Conservation (phyloP, 2,888 invertebrate species). For the Pherbina coryleti region DNA sequence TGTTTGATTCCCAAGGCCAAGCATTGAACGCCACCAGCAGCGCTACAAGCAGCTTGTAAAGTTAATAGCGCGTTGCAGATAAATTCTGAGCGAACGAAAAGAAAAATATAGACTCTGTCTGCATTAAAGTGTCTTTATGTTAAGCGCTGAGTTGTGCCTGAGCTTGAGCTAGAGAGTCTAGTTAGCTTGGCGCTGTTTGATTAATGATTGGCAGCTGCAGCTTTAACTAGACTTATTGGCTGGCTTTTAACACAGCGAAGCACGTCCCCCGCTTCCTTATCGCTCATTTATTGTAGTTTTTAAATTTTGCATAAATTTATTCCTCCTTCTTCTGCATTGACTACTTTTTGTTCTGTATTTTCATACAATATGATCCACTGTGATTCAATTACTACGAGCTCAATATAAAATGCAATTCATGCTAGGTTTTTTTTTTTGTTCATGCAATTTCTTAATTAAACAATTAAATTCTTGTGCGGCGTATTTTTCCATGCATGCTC, state of each 20-base stretch:
- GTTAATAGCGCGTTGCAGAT: constrained; percentile 33
- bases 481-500: neutral
- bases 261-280: neutral
- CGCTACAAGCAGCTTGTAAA: constrained; percentile 18
- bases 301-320: neutral
- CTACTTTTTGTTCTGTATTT: neutral
- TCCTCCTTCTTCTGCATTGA: neutral
- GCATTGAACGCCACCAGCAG: constrained; percentile 16
- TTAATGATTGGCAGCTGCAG: constrained; percentile 30
- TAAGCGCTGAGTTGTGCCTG: neutral
- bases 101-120: neutral
- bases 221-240: constrained; percentile 18
- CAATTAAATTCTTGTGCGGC: constrained; percentile 6
- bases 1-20: constrained; percentile 26
- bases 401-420: neutral
- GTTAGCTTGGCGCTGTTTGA: constrained; percentile 19
- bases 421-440: no score
- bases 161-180: neutral
- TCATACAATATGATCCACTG: neutral
- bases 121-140: neutral
- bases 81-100: constrained; percentile 19
- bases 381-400: neutral
- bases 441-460: neutral
- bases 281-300: neutral
- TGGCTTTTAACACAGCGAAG: neutral